phyloP scores from a whole-genome alignment of 1,140 invertebrate genomes.

The Vanessa atalanta region DNA sequence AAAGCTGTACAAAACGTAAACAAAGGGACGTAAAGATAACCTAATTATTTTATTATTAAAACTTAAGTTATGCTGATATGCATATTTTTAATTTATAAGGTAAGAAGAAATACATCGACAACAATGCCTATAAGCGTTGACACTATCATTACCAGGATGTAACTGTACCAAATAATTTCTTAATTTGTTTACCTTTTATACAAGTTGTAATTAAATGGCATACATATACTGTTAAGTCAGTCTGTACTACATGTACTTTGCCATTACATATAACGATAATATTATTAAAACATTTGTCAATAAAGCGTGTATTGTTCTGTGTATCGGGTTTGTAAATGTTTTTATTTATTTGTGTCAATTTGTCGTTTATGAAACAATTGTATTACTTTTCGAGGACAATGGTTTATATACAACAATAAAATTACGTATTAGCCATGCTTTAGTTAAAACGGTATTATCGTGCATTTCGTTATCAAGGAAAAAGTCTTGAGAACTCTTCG shows the following conservation, averaged over 20 bases:
- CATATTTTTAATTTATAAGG: too few species aligned
- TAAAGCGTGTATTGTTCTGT: slow-evolving; percentile 45
- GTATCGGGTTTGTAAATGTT: slow-evolving; percentile 47
- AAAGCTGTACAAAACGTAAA: too few species aligned
- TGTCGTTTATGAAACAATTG: slow-evolving; percentile 46
- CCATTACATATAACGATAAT: slow-evolving; percentile 42
- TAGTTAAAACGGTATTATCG: slow-evolving; percentile 54
- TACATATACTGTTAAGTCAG: slow-evolving; percentile 40
- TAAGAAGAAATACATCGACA: too few species aligned
- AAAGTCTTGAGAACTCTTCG: slow-evolving; percentile 48
- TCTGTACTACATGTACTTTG: slow-evolving; percentile 37
- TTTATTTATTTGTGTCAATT: slow-evolving; percentile 41
- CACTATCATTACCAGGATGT: neutral
- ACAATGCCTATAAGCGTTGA: neutral
- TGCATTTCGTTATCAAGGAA: slow-evolving; percentile 61
- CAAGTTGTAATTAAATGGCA: neutral
- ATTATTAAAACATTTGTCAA: slow-evolving; percentile 51
- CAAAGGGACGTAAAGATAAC: too few species aligned
- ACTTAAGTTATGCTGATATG: too few species aligned
- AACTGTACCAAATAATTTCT: neutral
- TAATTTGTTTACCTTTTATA: neutral
- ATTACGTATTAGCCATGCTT: slow-evolving; percentile 61
- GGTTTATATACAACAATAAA: slow-evolving; percentile 53
- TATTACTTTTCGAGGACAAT: slow-evolving; percentile 55
- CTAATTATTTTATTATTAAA: too few species aligned